Conservation (phyloP, 1,140 invertebrate genomes). For the Steinernema feltiae region DNA sequence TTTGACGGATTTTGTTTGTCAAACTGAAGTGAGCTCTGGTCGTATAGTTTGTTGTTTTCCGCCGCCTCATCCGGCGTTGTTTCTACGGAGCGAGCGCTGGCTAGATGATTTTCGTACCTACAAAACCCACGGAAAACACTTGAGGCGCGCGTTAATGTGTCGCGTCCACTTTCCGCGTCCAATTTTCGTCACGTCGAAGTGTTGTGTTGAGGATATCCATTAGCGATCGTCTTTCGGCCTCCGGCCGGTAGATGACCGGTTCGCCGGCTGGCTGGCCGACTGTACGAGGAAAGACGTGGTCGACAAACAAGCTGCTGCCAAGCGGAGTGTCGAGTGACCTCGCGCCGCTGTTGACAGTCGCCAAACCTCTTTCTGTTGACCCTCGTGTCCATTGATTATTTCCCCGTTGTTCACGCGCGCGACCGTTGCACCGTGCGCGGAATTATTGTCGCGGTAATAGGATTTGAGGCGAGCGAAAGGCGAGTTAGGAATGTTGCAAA, state of each 20-base stretch:
- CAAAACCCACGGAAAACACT: background rate
- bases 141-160: conserved; percentile 5
- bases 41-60: background rate
- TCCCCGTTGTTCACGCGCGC: background rate
- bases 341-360: background rate
- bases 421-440: background rate
- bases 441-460: background rate
- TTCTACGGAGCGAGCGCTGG: background rate
- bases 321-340: background rate
- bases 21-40: background rate
- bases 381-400: background rate
- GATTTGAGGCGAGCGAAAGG: too few relatives aligned
- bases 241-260: background rate
- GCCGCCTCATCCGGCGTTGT: background rate
- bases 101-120: background rate
- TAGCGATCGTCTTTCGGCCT: background rate
- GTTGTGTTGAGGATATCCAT: conserved; percentile 3
- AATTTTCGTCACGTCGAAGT: background rate
- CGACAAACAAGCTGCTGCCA: conserved; percentile 1
- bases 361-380: background rate
- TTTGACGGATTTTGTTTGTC: background rate
- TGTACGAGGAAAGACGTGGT: background rate
- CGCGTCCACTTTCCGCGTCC: background rate
- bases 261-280: too few relatives aligned
- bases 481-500: background rate